phyloP scores from a whole-genome alignment of 2,113 vertebrate genomes.

The Symphodus melops region DNA sequence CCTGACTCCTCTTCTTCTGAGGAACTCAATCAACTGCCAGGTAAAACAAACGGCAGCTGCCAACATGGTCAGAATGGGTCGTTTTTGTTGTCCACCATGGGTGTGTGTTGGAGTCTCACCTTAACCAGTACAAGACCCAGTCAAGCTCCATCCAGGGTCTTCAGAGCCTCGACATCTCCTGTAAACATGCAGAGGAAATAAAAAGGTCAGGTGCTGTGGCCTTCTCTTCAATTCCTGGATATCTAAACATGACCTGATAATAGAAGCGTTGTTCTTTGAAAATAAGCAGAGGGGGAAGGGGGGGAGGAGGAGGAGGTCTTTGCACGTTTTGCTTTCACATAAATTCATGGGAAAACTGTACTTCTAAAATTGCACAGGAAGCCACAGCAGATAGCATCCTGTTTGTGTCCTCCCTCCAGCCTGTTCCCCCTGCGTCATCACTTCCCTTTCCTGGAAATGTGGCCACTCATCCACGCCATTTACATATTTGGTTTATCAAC shows the following conservation, averaged over 20 bases:
- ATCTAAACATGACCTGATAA: slow-evolving; percentile 5
- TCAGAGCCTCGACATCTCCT: slow-evolving; percentile 70
- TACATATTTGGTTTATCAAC: slow-evolving; percentile 66
- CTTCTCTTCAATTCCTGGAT: slow-evolving; percentile 7
- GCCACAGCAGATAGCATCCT: slow-evolving; percentile 82
- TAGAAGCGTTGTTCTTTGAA: background rate
- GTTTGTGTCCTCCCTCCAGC: slow-evolving; percentile 79
- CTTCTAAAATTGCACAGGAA: slow-evolving; percentile 81
- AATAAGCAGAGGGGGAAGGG: background rate
- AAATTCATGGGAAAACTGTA: slow-evolving; percentile 69
- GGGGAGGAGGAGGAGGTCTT: background rate
- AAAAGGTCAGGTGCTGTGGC: slow-evolving; percentile 24
- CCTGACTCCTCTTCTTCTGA: slow-evolving; percentile 45
- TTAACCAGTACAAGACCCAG: slow-evolving; percentile 67
- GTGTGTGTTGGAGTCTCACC: slow-evolving; percentile 59
- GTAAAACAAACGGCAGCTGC: slow-evolving; percentile 17
- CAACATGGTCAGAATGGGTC: background rate
- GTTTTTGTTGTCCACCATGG: background rate
- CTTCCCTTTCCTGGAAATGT: slow-evolving; percentile 85
- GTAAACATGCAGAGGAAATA: slow-evolving; percentile 38
- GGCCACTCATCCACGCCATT: slow-evolving; percentile 72
- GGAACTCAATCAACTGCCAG: slow-evolving; percentile 1
- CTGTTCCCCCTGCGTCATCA: slow-evolving; percentile 78
- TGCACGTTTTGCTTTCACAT: slow-evolving; percentile 39
- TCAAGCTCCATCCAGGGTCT: slow-evolving; percentile 69